Percentiles rank a stretch among this genome's conserved stretches.
Conservation (phyloP, 1,140 invertebrate species). For the Drosophila subobscura region DNA sequence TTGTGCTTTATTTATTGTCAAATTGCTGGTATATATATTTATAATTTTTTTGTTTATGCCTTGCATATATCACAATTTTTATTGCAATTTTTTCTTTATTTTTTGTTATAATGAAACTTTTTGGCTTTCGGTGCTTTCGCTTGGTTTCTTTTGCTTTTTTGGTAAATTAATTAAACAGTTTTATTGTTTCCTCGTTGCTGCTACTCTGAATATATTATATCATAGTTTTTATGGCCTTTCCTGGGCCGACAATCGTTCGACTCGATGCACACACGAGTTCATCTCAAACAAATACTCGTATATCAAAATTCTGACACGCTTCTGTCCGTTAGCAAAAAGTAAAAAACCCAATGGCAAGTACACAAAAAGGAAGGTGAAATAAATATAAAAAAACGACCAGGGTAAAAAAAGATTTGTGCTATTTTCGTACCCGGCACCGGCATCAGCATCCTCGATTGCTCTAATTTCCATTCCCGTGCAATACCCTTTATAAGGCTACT, state of each 20-base stretch:
- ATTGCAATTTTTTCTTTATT: conserved; percentile 49
- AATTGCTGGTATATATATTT: conserved; percentile 50
- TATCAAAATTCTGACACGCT: conserved; percentile 77
- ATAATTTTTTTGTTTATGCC: conserved; percentile 64
- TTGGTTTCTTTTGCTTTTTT: conserved; percentile 45
- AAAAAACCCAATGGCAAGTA: conserved; percentile 27
- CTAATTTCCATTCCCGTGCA: conserved; percentile 60
- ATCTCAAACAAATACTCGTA: conserved; percentile 64
- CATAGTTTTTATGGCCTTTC: conserved; percentile 49
- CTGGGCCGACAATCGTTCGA: conserved; percentile 56
- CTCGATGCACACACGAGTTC: conserved; percentile 53
- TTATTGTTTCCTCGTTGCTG: conserved; percentile 68
- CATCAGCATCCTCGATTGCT: conserved; percentile 45
- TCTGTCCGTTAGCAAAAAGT: conserved; percentile 49
- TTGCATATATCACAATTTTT: conserved; percentile 63
- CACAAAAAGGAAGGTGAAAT: conserved; percentile 41
- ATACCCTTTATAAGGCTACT: neutral
- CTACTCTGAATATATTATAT: conserved; percentile 55
- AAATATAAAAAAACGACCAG: conserved; percentile 54
- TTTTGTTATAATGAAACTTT: conserved; percentile 23
- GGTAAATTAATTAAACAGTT: conserved; percentile 69
- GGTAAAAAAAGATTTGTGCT: conserved; percentile 57
- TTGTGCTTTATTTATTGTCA: conserved; percentile 62
- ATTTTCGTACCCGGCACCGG: conserved; percentile 49
- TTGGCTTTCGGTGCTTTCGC: conserved; percentile 34